These are phyloP conservation scores for Palloptera scutellata DNA, from an alignment of 2,888 invertebrate species.

Conservation along the genomic window DNA sequence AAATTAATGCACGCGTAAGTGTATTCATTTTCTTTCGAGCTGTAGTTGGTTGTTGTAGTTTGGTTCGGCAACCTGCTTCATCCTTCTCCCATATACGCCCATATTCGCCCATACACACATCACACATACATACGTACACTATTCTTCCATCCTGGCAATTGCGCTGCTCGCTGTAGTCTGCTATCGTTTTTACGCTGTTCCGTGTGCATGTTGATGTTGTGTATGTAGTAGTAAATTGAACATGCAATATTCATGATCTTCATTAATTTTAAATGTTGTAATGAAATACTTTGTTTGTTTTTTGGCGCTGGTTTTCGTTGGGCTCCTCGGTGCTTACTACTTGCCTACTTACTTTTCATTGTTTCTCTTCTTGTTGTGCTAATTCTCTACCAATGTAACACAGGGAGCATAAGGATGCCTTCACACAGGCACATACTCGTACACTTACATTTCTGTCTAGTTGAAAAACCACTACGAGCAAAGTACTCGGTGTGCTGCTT, in stretches of 20 bases:
- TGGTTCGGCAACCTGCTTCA: neutral
- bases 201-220: neutral
- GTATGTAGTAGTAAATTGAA: conserved; percentile 14
- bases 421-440: no score
- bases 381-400: no score
- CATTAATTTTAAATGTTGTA: conserved; percentile 28
- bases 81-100: neutral
- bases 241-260: conserved; percentile 25
- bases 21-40: conserved; percentile 1
- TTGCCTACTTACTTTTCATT: no score
- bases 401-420: no score
- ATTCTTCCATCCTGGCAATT: neutral
- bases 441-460: no score
- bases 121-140: no score
- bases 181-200: neutral
- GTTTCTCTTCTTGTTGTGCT: no score
- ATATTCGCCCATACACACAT: no score
- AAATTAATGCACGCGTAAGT: conserved; percentile 19
- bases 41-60: neutral
- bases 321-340: no score
- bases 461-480: no score
- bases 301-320: neutral
- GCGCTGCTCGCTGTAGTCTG: neutral
- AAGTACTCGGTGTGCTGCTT: no score
- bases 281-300: conserved; percentile 17